These are phyloP conservation scores for Xestia rhomboidea DNA, from an alignment of 2,888 invertebrate species.

Conservation along the genomic window DNA sequence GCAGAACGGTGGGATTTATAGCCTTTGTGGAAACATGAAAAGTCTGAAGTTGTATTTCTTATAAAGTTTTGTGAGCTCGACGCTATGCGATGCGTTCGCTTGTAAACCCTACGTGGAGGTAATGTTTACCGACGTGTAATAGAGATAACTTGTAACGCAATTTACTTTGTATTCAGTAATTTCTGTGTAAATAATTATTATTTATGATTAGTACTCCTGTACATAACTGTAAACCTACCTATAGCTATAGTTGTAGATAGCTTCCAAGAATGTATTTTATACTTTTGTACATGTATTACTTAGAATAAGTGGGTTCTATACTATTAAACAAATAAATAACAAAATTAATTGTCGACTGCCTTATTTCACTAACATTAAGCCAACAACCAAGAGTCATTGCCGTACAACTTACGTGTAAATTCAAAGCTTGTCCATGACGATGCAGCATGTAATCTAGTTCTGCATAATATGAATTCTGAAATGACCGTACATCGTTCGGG, in stretches of 20 bases:
- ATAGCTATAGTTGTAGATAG: slow-evolving; percentile 77
- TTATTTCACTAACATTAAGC: slow-evolving; percentile 35
- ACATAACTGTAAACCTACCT: slow-evolving; percentile 74
- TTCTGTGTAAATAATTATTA: slow-evolving; percentile 86
- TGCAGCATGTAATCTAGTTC: slow-evolving; percentile 3
- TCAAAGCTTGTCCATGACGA: not conserved
- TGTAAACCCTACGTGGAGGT: slow-evolving; percentile 68
- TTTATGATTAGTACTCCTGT: slow-evolving; percentile 81
- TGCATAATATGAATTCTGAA: slow-evolving; percentile 20
- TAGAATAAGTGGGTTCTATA: slow-evolving; percentile 74
- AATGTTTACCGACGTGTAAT: slow-evolving; percentile 73
- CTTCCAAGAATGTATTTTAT: slow-evolving; percentile 71
- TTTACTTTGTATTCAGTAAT: slow-evolving; percentile 71
- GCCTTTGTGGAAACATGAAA: slow-evolving; percentile 83
- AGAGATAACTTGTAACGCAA: slow-evolving; percentile 68
- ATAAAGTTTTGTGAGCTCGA: slow-evolving; percentile 77
- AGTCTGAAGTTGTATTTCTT: slow-evolving; percentile 84
- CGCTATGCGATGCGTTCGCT: slow-evolving; percentile 70
- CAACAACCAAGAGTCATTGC: not conserved
- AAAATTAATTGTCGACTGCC: slow-evolving; percentile 21
- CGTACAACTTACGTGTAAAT: not conserved
- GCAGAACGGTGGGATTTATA: slow-evolving; percentile 83
- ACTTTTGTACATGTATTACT: slow-evolving; percentile 75
- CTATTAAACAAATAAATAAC: slow-evolving; percentile 67
- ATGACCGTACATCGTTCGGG: slow-evolving; percentile 10